Evolutionary conservation across 2,888 invertebrate genomes (phyloP), one percentile per base, ranked within the genome.

Genomic region (Aspidiotus rigidus): DNA sequence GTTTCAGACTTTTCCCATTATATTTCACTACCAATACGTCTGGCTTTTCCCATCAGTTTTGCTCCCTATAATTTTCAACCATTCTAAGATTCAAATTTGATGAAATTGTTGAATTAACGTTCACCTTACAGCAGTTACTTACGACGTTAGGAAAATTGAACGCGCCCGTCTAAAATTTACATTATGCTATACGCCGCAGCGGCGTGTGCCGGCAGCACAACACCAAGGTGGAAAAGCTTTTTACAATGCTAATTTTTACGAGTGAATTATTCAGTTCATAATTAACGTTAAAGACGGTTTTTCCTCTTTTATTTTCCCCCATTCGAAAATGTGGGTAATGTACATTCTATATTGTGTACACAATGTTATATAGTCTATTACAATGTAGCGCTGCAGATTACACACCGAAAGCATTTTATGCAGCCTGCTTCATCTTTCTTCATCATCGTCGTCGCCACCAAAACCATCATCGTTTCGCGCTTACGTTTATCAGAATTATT

Each of bases 231-330:
- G 39, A 59, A 59, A 59, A 59, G 59, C 59, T 59, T 59, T 59
- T 59, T 59, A 59, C 59, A 59, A 59, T 59, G 59, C 59, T 59
- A 59, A 59, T 59, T 59, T 59, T 59, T 28, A 28, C 59, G 59
- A 59, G 59, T 17, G 28, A 59, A 59, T 59, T 59, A 28, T 59
- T 59, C 59, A 28, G 59, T 59, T 59, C 39, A 59, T 59, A 59
- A 59, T 59, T 59, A 59, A 59, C 59, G 59, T 39, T 39, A 59
- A 59, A 39, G 39, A 13, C 28, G 16, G 16, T 17, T 28, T 28
- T 17, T 39, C 59, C 28, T 13, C 59, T 17, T 59, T 59, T 59
- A 39, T 59, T 28, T 59, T 39, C 17, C n/a, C 9, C 53, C 28
- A 28, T 28, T 28, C 28, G 28, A 28, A 28, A n/a, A 49, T 13